Conservation (phyloP, 2,888 invertebrate species). For the Ctenicera cuprea region DNA sequence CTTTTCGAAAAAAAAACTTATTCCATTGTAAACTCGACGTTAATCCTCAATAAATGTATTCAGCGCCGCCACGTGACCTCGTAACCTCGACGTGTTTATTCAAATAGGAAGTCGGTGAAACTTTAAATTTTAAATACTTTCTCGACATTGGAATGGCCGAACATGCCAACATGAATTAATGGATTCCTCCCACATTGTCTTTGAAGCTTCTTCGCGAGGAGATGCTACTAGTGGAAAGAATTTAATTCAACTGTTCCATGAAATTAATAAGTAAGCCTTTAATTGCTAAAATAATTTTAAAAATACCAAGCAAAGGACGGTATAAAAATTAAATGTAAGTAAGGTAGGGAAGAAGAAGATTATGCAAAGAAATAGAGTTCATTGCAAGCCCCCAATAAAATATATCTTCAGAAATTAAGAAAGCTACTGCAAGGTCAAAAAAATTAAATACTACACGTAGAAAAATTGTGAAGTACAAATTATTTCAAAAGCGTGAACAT, state of each 20-base stretch:
- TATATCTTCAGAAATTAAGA: no score
- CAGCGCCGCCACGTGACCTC: constrained; percentile 35
- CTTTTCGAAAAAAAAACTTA: constrained; percentile 7
- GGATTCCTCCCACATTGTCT: constrained; percentile 52
- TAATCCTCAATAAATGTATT: constrained; percentile 37
- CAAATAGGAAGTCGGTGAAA: constrained; percentile 59
- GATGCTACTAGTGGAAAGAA: background rate
- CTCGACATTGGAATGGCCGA: constrained; percentile 56
- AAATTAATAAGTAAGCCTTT: no score
- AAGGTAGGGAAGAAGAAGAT: no score
- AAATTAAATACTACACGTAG: no score
- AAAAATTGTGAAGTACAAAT: no score
- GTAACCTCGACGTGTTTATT: constrained; percentile 56
- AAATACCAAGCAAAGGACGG: no score
- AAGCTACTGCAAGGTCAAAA: no score
- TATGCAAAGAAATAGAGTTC: no score
- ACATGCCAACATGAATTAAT: constrained; percentile 58
- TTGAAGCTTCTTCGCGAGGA: background rate
- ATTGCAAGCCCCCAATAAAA: no score
- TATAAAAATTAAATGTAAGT: no score
- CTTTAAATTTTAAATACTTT: constrained; percentile 58
- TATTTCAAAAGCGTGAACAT: no score
- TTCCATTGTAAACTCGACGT: constrained; percentile 4
- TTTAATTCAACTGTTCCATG: background rate
- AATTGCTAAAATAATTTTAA: no score